These are phyloP conservation scores for Polydrusus pterygomalis DNA, from an alignment of 2,888 invertebrate species.

Conservation along the genomic window DNA sequence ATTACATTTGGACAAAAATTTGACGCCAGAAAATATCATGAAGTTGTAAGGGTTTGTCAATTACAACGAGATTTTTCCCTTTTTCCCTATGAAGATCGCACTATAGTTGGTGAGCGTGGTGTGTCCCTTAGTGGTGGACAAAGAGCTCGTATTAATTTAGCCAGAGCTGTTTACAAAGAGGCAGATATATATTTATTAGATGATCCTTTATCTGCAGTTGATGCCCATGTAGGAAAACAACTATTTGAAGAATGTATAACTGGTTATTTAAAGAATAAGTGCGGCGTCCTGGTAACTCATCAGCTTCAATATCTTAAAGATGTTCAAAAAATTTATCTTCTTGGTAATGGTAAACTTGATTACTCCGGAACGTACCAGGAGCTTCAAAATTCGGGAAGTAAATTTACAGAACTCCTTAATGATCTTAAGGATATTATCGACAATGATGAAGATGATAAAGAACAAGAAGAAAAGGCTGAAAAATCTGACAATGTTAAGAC, in stretches of 20 bases:
- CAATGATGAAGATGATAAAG: constrained; percentile 59
- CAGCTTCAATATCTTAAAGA: constrained; percentile 80
- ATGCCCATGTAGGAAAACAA: constrained; percentile 89
- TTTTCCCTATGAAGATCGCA: constrained; percentile 86
- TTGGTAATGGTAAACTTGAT: constrained; percentile 75
- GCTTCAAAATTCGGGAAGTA: constrained; percentile 80
- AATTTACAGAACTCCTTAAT: constrained; percentile 77
- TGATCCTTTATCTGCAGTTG: constrained; percentile 92
- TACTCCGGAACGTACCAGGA: constrained; percentile 81
- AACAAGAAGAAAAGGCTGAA: constrained; percentile 60
- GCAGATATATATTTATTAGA: constrained; percentile 90
- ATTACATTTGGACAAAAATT: constrained; percentile 89
- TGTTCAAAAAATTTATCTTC: constrained; percentile 74
- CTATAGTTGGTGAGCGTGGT: constrained; percentile 85
- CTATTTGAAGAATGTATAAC: constrained; percentile 87
- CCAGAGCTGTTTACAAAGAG: constrained; percentile 87
- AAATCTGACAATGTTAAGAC: constrained; percentile 41
- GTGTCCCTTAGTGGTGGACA: constrained; percentile 86
- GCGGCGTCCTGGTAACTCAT: constrained; percentile 84
- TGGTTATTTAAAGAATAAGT: constrained; percentile 78
- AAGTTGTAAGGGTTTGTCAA: constrained; percentile 81
- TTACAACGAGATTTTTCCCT: constrained; percentile 82
- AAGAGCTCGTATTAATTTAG: constrained; percentile 89
- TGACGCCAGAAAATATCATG: constrained; percentile 79
- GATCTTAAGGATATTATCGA: constrained; percentile 51